Conservation (phyloP, 2,113 vertebrate genomes). For the Corythoichthys haematopterus region DNA sequence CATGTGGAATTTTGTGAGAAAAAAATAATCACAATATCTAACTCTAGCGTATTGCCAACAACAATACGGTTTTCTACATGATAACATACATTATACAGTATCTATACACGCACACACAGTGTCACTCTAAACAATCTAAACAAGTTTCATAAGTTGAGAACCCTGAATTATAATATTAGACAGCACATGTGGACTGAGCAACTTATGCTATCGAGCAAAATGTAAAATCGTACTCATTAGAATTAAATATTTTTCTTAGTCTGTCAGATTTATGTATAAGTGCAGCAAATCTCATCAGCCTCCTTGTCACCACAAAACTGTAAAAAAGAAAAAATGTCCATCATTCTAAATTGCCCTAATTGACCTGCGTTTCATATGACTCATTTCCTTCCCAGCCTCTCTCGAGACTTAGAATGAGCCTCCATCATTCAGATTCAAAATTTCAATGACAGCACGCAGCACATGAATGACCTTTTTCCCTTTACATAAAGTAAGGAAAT, state of each 20-base stretch:
- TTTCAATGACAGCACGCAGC: constrained; percentile 4
- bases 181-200: constrained; percentile 9
- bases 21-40: too few relatives aligned
- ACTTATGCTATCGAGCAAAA: constrained; percentile 54
- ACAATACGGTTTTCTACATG: too few relatives aligned
- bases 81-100: too few relatives aligned
- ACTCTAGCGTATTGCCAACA: too few relatives aligned
- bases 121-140: too few relatives aligned
- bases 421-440: constrained; percentile 20
- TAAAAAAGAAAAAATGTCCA: constrained; percentile 11
- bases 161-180: background rate
- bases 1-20: too few relatives aligned
- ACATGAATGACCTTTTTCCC: constrained; percentile 5
- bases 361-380: constrained; percentile 6
- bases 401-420: background rate
- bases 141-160: background rate
- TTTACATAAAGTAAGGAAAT: background rate
- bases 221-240: constrained; percentile 35
- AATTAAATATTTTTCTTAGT: constrained; percentile 11
- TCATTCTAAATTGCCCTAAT: constrained; percentile 30
- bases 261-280: background rate
- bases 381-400: constrained; percentile 1
- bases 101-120: too few relatives aligned
- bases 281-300: constrained; percentile 25
- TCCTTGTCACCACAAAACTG: constrained; percentile 13